These are phyloP conservation scores for Amia ocellicauda DNA, from an alignment of 2,113 vertebrate species.

Conservation along the genomic window DNA sequence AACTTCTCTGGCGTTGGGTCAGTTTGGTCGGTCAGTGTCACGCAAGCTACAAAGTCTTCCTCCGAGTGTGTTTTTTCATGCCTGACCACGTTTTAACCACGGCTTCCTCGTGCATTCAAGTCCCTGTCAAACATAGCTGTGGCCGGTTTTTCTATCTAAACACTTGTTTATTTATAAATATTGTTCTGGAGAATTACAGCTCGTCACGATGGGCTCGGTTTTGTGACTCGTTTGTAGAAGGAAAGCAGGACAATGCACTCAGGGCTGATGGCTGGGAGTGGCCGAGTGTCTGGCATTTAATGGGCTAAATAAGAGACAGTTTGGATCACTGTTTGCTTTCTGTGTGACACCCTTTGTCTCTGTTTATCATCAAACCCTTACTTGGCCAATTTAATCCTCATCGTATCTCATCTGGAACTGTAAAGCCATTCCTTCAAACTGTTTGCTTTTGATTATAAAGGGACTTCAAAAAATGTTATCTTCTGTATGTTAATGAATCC, in stretches of 20 bases:
- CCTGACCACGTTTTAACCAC: slow-evolving; percentile 10
- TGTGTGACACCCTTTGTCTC: background rate
- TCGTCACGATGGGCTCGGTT: background rate
- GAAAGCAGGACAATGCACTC: background rate
- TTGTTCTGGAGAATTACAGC: background rate
- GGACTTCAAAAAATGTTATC: too few relatives aligned
- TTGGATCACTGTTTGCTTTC: too few relatives aligned
- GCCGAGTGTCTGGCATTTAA: background rate
- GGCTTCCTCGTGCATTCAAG: slow-evolving; percentile 6
- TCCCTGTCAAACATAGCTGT: slow-evolving; percentile 1
- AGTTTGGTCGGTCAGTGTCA: background rate
- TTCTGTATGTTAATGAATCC: too few relatives aligned
- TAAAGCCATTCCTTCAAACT: too few relatives aligned
- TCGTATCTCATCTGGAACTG: too few relatives aligned
- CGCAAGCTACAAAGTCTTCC: slow-evolving; percentile 11
- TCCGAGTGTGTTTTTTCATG: slow-evolving; percentile 15
- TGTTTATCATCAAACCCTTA: background rate
- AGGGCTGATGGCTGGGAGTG: background rate
- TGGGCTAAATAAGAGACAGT: background rate
- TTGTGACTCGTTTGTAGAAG: background rate
- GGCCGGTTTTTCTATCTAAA: slow-evolving; percentile 1
- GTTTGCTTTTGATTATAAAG: too few relatives aligned
- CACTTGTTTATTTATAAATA: slow-evolving; percentile 18
- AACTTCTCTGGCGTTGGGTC: background rate
- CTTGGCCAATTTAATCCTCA: too few relatives aligned